Base-by-base conservation (phyloP, 2,888 invertebrate species). In the Dicyrtomina minuta region DNA sequence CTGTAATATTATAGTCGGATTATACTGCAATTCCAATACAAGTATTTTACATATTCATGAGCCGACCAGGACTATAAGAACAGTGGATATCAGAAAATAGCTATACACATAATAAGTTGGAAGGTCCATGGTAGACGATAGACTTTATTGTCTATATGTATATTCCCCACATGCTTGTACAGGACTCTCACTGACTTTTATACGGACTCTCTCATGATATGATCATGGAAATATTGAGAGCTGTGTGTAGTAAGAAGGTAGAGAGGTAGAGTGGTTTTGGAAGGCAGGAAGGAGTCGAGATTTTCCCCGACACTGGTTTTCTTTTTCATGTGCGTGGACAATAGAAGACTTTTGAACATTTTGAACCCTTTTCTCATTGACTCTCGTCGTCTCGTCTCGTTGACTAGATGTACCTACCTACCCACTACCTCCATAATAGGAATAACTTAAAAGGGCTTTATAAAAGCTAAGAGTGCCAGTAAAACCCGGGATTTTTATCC, bases 361-460 rank as follows among this genome's bases (percentile, higher is more conserved):
- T 66, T 49, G 27, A 66, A 58, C 66, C 66, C 58, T 66, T 56
- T 65, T 65, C 65, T 58, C 56, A 58, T 56, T 66, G 58, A 58
- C 46, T 66, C 58, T 27, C 64, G 20, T 49, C 26, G 17, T 17
- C 39, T 49, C 26, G 17, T 17, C 39, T 46, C n/a, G 33, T 26
- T 59, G n/a, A n/a, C n/a, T 46, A 2, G 33, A 24, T 59, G 17
- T 58, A 13, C 24, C 17, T 33, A 41, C 1, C 15, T 20, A 49
- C n/a, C n/a, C n/a, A n/a, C n/a, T n/a, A n/a, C n/a, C n/a, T n/a
- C n/a, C n/a, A n/a, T n/a, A n/a, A n/a, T 41, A 51, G 17, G 51
- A 60, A 51, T 68, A 60, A 68, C 59, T 68, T 59, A 68, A 68
- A 68, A 59, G 59, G 39, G 66, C 49, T 68, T 58, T 68, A 20